Conservation (phyloP, 2,888 invertebrate species). For the Calameuta filiformis region DNA sequence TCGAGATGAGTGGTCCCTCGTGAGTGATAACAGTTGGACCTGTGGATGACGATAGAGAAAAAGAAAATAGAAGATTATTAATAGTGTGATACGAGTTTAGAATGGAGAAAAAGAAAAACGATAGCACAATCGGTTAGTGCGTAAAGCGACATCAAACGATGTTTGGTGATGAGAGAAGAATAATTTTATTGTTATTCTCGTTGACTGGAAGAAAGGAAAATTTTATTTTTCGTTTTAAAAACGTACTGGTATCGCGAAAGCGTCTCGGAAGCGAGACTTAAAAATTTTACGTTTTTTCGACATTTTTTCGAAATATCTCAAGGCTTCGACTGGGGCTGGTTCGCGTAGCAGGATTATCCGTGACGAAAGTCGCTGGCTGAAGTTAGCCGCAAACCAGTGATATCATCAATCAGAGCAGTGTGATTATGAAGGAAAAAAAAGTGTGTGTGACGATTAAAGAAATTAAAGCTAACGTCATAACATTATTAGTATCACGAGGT, state of each 20-base stretch:
- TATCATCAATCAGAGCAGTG: too few relatives aligned
- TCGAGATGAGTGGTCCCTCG: slow-evolving; percentile 72
- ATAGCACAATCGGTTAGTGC: slow-evolving; percentile 58
- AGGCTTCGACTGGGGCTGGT: neutral
- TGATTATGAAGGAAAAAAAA: too few relatives aligned
- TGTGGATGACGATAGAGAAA: slow-evolving; percentile 44
- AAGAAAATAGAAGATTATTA: slow-evolving; percentile 22
- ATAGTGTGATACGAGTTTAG: neutral
- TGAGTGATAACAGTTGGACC: slow-evolving; percentile 58
- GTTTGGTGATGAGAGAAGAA: slow-evolving; percentile 55
- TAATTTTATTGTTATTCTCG: too few relatives aligned
- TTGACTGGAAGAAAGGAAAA: too few relatives aligned
- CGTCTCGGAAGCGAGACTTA: too few relatives aligned
- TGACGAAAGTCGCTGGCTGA: too few relatives aligned
- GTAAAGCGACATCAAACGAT: slow-evolving; percentile 59
- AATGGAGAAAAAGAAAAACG: neutral
- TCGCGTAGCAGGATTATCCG: neutral
- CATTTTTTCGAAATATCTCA: neutral
- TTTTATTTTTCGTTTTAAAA: slow-evolving; percentile 18
- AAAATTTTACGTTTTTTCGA: too few relatives aligned
- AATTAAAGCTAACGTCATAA: too few relatives aligned
- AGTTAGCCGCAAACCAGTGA: too few relatives aligned
- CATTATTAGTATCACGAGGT: too few relatives aligned
- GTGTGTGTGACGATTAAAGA: too few relatives aligned
- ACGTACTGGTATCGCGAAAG: slow-evolving; percentile 46